Conservation (phyloP, 1,140 invertebrate genomes). For the Platyscapa corneri region DNA sequence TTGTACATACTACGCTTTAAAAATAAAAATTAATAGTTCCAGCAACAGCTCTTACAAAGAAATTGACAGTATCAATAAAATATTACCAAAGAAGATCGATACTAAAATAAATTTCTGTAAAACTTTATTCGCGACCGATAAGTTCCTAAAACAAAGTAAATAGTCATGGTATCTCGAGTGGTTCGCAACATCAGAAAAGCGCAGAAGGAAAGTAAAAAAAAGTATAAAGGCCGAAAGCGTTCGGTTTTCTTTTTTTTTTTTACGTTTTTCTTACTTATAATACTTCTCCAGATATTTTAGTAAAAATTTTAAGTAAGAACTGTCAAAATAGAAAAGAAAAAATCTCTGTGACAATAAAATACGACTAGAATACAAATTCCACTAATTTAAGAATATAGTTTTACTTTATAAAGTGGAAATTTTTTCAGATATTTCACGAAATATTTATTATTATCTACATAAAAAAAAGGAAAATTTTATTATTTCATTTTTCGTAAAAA, state of each 20-base stretch:
- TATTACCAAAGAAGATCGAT: neutral
- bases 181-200: neutral
- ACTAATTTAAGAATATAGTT: too few species aligned
- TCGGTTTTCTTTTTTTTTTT: neutral
- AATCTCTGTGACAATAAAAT: too few species aligned
- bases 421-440: too few species aligned
- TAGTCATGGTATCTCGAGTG: neutral
- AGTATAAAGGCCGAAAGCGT: too few species aligned
- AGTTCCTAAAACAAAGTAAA: conserved; percentile 2
- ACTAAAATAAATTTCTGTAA: conserved; percentile 1
- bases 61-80: conserved; percentile 3
- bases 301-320: neutral
- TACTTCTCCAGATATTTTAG: neutral
- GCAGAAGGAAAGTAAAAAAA: neutral
- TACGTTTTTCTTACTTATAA: neutral
- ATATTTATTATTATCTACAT: too few species aligned
- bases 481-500: too few species aligned
- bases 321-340: too few species aligned
- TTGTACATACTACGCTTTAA: too few species aligned
- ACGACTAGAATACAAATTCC: too few species aligned
- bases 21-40: too few species aligned
- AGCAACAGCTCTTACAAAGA: neutral
- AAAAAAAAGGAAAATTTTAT: too few species aligned
- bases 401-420: too few species aligned
- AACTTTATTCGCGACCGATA: neutral